Conservation (phyloP, 2,888 invertebrate species). For the Drosophila rellima region DNA sequence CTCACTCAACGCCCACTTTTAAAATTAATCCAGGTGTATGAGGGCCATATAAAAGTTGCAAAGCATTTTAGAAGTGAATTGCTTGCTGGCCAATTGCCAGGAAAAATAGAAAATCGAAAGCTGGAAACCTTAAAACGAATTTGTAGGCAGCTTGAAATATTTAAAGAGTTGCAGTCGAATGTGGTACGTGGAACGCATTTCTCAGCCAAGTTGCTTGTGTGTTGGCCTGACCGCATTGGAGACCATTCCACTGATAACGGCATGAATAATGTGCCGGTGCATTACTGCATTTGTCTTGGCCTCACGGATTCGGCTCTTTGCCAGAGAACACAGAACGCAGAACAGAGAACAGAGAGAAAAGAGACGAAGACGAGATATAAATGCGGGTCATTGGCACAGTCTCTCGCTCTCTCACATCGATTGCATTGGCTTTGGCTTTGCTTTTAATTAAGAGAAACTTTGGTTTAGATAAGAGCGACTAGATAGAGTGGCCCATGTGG, state of each 20-base stretch:
- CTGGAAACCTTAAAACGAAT: constrained; percentile 11
- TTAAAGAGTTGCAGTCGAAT: constrained; percentile 28
- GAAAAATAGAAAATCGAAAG: constrained; percentile 26
- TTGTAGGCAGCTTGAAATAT: constrained; percentile 41
- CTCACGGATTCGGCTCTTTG: constrained; percentile 34
- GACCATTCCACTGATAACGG: constrained; percentile 74
- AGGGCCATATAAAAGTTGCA: constrained; percentile 39
- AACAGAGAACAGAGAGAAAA: neutral
- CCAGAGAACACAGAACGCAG: constrained; percentile 25
- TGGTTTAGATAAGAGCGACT: constrained; percentile 70
- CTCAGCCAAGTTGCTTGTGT: constrained; percentile 44
- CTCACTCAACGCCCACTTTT: constrained; percentile 38
- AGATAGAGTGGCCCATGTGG: constrained; percentile 53
- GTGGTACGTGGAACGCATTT: constrained; percentile 58
- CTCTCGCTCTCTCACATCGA: constrained; percentile 28
- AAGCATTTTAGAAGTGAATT: constrained; percentile 33
- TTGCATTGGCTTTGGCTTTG: constrained; percentile 46
- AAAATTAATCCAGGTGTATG: constrained; percentile 53
- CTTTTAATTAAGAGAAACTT: constrained; percentile 81
- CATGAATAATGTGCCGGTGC: constrained; percentile 82
- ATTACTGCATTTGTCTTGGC: constrained; percentile 77
- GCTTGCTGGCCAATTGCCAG: constrained; percentile 57
- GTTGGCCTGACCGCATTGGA: constrained; percentile 35
- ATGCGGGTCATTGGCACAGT: constrained; percentile 79
- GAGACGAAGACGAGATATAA: constrained; percentile 32